Evolutionary conservation across 2,113 vertebrate species (phyloP).

Genomic region (Melanotaenia duboulayi): DNA sequence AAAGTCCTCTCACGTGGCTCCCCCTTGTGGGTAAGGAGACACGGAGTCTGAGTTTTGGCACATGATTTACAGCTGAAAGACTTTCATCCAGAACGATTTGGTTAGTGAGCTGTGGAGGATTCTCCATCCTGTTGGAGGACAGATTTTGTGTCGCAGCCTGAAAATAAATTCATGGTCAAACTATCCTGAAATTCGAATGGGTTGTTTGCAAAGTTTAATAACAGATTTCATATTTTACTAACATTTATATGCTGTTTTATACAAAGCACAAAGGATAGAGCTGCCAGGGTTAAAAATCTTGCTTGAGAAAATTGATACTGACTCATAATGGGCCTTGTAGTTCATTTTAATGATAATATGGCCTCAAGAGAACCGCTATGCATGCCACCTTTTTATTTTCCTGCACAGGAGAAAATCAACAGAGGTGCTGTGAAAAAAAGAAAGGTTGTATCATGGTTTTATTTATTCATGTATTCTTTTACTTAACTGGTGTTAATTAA

Average conservation of each 20-base stretch:
- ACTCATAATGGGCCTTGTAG: constrained; percentile 14
- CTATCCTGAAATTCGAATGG: constrained; percentile 15
- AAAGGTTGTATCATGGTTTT: not conserved
- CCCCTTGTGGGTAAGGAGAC: constrained; percentile 63
- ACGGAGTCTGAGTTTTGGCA: constrained; percentile 7
- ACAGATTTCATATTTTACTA: constrained; percentile 28
- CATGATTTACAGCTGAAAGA: constrained; percentile 46
- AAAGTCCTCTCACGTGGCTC: constrained; percentile 59
- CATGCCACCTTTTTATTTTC: constrained; percentile 19
- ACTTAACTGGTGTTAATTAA: constrained; percentile 4
- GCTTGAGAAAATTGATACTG: constrained; percentile 35
- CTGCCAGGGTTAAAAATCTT: constrained; percentile 20
- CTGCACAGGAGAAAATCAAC: not conserved
- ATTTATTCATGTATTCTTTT: constrained; percentile 10
- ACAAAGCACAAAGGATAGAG: constrained; percentile 22
- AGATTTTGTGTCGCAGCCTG: constrained; percentile 26
- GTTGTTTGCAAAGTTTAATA: constrained; percentile 42
- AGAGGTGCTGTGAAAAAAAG: constrained; percentile 15
- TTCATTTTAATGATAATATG: constrained; percentile 39
- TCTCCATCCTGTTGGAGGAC: constrained; percentile 66
- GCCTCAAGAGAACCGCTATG: constrained; percentile 12
- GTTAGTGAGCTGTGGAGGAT: constrained; percentile 59
- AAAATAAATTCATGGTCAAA: constrained; percentile 45
- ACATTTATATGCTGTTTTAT: constrained; percentile 22
- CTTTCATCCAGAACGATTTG: constrained; percentile 30